phyloP scores from a whole-genome alignment of 92 coral and sea anemone species.

The Actinostola sp. region DNA sequence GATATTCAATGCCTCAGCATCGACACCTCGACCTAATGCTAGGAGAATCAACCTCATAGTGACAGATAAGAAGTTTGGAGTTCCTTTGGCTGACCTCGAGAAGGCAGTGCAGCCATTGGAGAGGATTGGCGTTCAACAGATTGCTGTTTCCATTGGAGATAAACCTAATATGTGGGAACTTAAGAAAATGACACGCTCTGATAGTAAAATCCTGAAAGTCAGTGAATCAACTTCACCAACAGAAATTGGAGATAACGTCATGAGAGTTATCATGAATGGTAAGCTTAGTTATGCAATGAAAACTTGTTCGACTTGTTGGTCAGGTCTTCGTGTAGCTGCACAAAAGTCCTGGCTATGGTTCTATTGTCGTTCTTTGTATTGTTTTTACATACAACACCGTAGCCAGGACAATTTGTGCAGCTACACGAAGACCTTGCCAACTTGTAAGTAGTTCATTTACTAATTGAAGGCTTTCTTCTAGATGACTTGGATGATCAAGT shows the following conservation, averaged over 20 bases:
- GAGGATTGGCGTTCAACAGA: neutral
- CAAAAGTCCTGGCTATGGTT: too few relatives aligned
- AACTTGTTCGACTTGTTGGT: too few relatives aligned
- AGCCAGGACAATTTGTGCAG: too few relatives aligned
- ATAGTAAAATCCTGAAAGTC: constrained; percentile 1
- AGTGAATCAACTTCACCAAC: constrained; percentile 5
- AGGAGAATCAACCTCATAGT: constrained; percentile 8
- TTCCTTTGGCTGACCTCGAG: neutral
- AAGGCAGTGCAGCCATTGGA: constrained; percentile 24
- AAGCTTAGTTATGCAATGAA: neutral
- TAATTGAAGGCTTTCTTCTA: too few relatives aligned
- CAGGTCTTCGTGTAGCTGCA: too few relatives aligned
- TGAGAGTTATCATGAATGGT: constrained; percentile 31
- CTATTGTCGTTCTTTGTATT: too few relatives aligned
- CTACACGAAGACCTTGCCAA: too few relatives aligned
- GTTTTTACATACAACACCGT: too few relatives aligned
- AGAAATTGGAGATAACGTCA: constrained; percentile 25
- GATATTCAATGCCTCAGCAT: constrained; percentile 22
- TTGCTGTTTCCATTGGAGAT: constrained; percentile 24
- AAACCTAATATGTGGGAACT: constrained; percentile 14
- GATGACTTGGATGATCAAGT: constrained; percentile 17
- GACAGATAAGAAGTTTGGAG: constrained; percentile 14
- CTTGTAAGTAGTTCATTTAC: too few relatives aligned
- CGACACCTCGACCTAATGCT: constrained; percentile 19
- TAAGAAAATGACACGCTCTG: constrained; percentile 23